Conservation (phyloP, 37 sponge, comb jelly and placozoan genomes). For the Corticium candelabrum region DNA sequence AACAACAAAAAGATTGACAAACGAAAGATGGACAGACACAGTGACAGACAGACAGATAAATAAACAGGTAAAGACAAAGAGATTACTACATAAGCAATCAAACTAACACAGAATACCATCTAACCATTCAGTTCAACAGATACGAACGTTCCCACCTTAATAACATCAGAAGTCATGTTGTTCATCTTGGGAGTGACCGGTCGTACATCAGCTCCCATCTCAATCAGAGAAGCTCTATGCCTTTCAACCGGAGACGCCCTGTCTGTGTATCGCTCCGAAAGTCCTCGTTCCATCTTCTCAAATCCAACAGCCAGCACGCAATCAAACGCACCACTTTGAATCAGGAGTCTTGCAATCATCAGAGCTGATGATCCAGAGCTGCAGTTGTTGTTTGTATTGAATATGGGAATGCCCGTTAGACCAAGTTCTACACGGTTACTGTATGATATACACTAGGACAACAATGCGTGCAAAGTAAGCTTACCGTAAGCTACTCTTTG, state of each 20-base stretch:
- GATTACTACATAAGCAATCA: conserved; percentile 23
- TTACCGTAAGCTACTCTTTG: conserved; percentile 54
- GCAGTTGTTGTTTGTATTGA: conserved; percentile 73
- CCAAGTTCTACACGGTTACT: conserved; percentile 21
- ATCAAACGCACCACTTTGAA: conserved; percentile 30
- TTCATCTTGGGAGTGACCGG: conserved; percentile 44
- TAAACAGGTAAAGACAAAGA: conserved; percentile 31
- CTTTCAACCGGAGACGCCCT: conserved; percentile 38
- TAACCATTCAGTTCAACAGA: too few relatives aligned
- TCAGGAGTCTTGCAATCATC: conserved; percentile 39
- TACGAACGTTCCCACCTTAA: conserved; percentile 48
- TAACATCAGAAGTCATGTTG: conserved; percentile 46
- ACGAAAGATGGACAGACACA: not conserved
- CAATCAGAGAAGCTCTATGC: conserved; percentile 32
- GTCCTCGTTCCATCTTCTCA: conserved; percentile 68
- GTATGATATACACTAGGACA: too few relatives aligned
- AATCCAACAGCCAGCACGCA: conserved; percentile 65
- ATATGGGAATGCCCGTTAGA: conserved; percentile 50
- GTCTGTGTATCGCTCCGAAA: conserved; percentile 47
- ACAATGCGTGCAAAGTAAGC: not conserved
- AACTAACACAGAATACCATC: too few relatives aligned
- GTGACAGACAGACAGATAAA: conserved; percentile 31
- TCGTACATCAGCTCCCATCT: conserved; percentile 33
- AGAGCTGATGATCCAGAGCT: conserved; percentile 58
- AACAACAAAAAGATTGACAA: not conserved